Conservation (phyloP, 2,113 vertebrate species). For the Labeo rohita region DNA sequence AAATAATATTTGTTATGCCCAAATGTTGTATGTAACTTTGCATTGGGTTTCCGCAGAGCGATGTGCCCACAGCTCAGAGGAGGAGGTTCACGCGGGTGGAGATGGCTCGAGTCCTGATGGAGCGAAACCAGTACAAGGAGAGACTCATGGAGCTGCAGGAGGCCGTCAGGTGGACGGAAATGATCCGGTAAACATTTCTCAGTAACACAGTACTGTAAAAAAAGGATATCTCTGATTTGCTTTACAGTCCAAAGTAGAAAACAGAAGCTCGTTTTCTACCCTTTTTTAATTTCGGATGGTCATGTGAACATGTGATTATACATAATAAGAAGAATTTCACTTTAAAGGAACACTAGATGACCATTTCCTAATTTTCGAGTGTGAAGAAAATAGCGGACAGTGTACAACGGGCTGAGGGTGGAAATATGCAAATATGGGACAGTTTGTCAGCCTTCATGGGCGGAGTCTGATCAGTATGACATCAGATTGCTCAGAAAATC, state of each 20-base stretch:
- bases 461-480: too few species aligned
- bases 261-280: neutral
- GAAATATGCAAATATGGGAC: too few species aligned
- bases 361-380: too few species aligned
- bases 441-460: too few species aligned
- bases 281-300: neutral
- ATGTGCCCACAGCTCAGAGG: slow-evolving; percentile 94
- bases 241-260: neutral
- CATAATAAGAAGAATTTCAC: too few species aligned
- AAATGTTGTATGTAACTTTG: neutral
- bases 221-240: neutral
- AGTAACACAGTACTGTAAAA: neutral
- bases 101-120: slow-evolving; percentile 98
- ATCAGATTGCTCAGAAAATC: too few species aligned
- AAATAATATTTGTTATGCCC: neutral
- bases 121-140: slow-evolving; percentile 98
- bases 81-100: slow-evolving; percentile 95
- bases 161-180: slow-evolving; percentile 97
- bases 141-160: slow-evolving; percentile 98
- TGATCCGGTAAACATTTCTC: slow-evolving; percentile 85
- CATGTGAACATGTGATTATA: neutral
- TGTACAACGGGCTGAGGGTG: too few species aligned
- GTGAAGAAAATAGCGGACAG: too few species aligned
- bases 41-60: slow-evolving; percentile 78
- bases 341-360: too few species aligned